A percentile compares a stretch with the other conserved stretches of the same genome.
Evolutionary conservation across 1,140 invertebrate genomes (phyloP).

Genomic region (Listronotus bonariensis): DNA sequence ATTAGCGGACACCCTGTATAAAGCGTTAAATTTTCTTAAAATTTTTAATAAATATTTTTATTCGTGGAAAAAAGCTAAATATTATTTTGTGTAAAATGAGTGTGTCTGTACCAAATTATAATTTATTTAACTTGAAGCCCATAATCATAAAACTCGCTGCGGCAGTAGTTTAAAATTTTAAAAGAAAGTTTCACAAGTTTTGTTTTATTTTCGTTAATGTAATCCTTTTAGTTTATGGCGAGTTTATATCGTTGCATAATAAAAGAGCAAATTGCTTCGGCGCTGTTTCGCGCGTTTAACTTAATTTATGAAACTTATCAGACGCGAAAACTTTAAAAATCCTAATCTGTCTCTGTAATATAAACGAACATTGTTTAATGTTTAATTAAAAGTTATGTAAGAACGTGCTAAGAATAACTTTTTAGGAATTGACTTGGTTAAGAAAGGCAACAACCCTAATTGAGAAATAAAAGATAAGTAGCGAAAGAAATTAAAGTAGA

Average conservation of each 20-base stretch:
- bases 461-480: too few relatives aligned
- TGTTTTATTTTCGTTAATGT: slow-evolving; percentile 41
- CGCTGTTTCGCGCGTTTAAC: slow-evolving; percentile 10
- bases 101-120: too few relatives aligned
- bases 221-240: slow-evolving; percentile 41
- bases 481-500: too few relatives aligned
- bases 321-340: slow-evolving; percentile 13
- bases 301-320: not conserved
- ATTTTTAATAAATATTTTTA: too few relatives aligned
- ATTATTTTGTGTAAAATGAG: too few relatives aligned
- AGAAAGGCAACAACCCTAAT: too few relatives aligned
- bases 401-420: not conserved
- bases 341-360: not conserved
- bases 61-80: too few relatives aligned
- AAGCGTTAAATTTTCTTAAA: too few relatives aligned
- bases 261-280: slow-evolving; percentile 38
- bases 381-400: not conserved
- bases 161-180: slow-evolving; percentile 23
- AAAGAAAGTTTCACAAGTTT: slow-evolving; percentile 24
- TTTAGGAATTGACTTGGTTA: too few relatives aligned
- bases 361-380: slow-evolving; percentile 3
- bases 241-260: slow-evolving; percentile 42
- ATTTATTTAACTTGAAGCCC: slow-evolving; percentile 22
- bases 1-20: too few relatives aligned
- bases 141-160: slow-evolving; percentile 28